Evolutionary conservation across 2,797 vertebrate genomes (phyloP).

Genomic region (Lepilemur septentrionalis): DNA sequence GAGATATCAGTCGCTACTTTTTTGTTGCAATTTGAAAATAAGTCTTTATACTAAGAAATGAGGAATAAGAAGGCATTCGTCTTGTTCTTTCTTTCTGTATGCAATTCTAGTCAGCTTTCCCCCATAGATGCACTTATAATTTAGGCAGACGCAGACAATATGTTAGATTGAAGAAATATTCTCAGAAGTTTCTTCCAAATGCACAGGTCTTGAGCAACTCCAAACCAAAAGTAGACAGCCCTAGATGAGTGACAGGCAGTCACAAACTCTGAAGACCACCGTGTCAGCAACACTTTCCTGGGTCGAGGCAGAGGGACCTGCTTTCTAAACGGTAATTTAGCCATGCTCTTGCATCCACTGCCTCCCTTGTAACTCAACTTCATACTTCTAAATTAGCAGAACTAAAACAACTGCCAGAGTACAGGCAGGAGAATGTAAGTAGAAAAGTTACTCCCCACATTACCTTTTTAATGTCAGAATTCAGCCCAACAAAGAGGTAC

Average conservation of each 20-base stretch:
- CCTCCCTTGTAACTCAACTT: neutral
- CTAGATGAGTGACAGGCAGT: neutral
- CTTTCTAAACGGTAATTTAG: neutral
- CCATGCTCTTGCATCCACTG: neutral
- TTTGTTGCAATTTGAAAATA: neutral
- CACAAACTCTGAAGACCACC: neutral
- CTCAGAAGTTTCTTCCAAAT: slow-evolving; percentile 10
- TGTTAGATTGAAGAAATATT: neutral
- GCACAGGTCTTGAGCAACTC: neutral
- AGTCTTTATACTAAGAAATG: neutral
- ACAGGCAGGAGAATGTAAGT: neutral
- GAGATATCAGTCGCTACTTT: neutral
- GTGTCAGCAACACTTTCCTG: neutral
- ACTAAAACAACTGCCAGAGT: neutral
- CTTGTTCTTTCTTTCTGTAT: neutral
- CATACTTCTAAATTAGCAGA: neutral
- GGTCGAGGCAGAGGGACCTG: neutral
- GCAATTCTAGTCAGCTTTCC: neutral
- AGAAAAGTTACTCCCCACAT: neutral
- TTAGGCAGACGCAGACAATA: neutral
- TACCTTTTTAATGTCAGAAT: neutral
- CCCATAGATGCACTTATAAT: neutral
- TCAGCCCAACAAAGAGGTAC: neutral
- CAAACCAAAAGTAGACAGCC: neutral
- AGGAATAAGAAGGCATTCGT: neutral